Base-by-base conservation (phyloP, 1,140 invertebrate genomes). In the Pseudachorutes palmiensis region DNA sequence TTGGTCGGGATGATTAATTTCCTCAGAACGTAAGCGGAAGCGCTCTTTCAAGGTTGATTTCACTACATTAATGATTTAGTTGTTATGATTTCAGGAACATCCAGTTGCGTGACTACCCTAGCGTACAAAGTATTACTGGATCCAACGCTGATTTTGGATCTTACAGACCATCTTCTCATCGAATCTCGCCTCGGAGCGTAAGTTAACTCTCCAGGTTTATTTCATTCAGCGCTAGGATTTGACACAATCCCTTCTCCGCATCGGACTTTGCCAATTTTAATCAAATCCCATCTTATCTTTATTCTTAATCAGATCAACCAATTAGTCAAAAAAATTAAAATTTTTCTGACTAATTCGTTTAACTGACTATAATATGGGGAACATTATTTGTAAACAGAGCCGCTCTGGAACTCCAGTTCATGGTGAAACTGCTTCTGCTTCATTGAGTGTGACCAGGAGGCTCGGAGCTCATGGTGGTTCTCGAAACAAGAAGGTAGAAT, bases 361-460 rank as follows among this genome's bases (percentile, higher is more conserved):
- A 45, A 45, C 9, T 45, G 36, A 45, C 9, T 19, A 19, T 45
- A 12, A 12, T 45, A 45, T 12, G 19, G 9, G 19, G 9, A 12
- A 12, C 9, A 45, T 19, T 45, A 12, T 9, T 45, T 45, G 36
- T 45, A 12, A 45, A 19, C 51, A 55, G 51, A 55, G 51, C 24
- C 51, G 51, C 5, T 55, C 51, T 14, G 51, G 51, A 55, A 55
- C 51, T 55, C 51, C 51, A 55, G 51, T 55, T 12, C 51, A 55
- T 24, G 51, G 51, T 5, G 51, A 55, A 55, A 55, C 51, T 55
- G 51, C 51, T 5, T 55, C 51, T 24, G 51, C 51, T 22, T 55
- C 51, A 16, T 12, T 24, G 24, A 55, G 24, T 19, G 5, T 41
- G 5, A 41, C 36, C 5, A 41, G 36, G 36, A 41, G 36, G 5